phyloP scores from a whole-genome alignment of 2,888 invertebrate genomes.

The Willowsia nigromaculata region DNA sequence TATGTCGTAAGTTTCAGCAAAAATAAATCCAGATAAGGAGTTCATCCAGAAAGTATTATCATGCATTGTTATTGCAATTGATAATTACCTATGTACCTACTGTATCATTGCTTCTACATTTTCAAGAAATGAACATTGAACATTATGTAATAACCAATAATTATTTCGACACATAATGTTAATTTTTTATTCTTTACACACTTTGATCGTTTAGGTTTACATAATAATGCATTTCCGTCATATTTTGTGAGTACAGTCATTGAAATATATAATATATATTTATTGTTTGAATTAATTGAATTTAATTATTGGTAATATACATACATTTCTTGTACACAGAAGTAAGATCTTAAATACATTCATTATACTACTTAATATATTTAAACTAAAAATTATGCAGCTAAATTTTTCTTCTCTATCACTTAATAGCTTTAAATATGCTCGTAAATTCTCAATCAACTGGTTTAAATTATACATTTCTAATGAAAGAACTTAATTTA shows the following conservation, averaged over 20 bases:
- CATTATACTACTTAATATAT: not conserved
- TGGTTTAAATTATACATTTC: too few relatives aligned
- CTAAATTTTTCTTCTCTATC: not conserved
- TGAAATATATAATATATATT: slow-evolving; percentile 42
- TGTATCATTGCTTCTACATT: too few relatives aligned
- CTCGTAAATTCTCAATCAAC: too few relatives aligned
- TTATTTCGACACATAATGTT: slow-evolving; percentile 55
- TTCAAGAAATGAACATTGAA: too few relatives aligned
- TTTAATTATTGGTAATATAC: slow-evolving; percentile 6
- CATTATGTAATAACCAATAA: not conserved
- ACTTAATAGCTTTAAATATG: too few relatives aligned
- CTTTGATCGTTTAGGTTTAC: slow-evolving; percentile 29
- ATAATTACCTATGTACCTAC: too few relatives aligned
- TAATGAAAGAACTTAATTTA: too few relatives aligned
- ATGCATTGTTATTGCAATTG: too few relatives aligned
- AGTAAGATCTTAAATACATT: not conserved
- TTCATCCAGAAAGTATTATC: too few relatives aligned
- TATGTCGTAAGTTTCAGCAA: too few relatives aligned
- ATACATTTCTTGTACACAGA: slow-evolving; percentile 29
- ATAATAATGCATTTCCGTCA: not conserved
- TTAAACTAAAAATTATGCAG: not conserved
- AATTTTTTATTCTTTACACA: slow-evolving; percentile 56
- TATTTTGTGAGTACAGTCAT: slow-evolving; percentile 61
- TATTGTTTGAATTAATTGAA: not conserved
- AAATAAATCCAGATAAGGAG: too few relatives aligned